phyloP scores from a whole-genome alignment of 2,113 vertebrate species.

The Oophaga pumilio region DNA sequence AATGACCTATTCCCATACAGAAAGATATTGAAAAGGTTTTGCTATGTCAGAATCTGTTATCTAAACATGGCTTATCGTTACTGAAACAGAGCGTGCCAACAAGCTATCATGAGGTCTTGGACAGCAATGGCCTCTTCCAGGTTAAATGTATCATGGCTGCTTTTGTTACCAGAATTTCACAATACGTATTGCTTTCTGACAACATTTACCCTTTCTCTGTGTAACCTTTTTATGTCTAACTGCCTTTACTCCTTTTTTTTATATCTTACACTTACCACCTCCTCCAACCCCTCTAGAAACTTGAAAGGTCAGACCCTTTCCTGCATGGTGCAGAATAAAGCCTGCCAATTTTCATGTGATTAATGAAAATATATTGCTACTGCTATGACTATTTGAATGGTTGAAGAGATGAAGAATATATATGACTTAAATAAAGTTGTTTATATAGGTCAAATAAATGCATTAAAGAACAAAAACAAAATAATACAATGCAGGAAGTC shows the following conservation, averaged over 20 bases:
- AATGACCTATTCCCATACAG: slow-evolving; percentile 67
- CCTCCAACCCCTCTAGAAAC: slow-evolving; percentile 74
- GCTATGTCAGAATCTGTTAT: slow-evolving; percentile 78
- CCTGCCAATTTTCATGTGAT: slow-evolving; percentile 82
- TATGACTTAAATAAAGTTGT: slow-evolving; percentile 69
- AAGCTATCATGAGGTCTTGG: slow-evolving; percentile 73
- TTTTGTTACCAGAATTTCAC: slow-evolving; percentile 58
- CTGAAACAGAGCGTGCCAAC: slow-evolving; percentile 71
- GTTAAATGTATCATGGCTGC: slow-evolving; percentile 75
- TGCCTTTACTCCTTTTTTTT: slow-evolving; percentile 60
- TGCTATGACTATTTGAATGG: slow-evolving; percentile 74
- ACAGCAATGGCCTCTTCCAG: slow-evolving; percentile 68
- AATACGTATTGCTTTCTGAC: slow-evolving; percentile 70
- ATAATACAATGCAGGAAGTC: background rate
- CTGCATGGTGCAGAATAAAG: slow-evolving; percentile 79
- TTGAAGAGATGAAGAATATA: slow-evolving; percentile 71
- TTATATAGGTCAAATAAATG: background rate
- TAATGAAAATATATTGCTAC: slow-evolving; percentile 94
- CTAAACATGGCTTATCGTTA: slow-evolving; percentile 71
- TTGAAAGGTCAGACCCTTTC: slow-evolving; percentile 83
- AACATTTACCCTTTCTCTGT: slow-evolving; percentile 68
- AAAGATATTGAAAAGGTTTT: slow-evolving; percentile 63
- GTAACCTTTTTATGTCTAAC: slow-evolving; percentile 57
- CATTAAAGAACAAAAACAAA: slow-evolving; percentile 6
- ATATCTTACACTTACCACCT: slow-evolving; percentile 60